Evolutionary conservation across 2,797 vertebrate genomes (phyloP), one percentile per base, ranked within the genome.

Genomic region (Alca torda): DNA sequence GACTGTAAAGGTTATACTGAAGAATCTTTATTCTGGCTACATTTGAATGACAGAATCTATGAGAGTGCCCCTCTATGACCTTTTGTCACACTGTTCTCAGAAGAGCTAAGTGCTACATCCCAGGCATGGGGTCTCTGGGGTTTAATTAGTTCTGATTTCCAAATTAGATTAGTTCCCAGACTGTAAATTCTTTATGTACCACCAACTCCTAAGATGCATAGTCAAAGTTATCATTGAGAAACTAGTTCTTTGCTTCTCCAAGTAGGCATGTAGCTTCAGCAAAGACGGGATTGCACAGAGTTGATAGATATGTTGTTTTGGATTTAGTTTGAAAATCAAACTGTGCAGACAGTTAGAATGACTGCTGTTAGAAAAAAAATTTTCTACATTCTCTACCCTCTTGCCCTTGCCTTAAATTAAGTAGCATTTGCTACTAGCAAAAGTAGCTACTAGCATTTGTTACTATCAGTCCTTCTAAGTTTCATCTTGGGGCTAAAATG

Each of bases 1-100:
- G 3, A 19, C 15, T 54, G 25, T 64, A 48, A 51, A 63, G 56
- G 1, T 77, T 68, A 10, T 16, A 13, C 21, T 57, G n/a, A 64
- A 74, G 45, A 57, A 30, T 60, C 37, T 80, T 68, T 67, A 9
- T 63, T 89, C 20, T 61, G 51, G 9, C 17, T 73, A 9, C 5
- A 7, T 69, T 73, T 65, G 4, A 30, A 3, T 48, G 67, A 31
- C n/a, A 2, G 4, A 60, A 23, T 67, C 17, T 8, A 64, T 33
- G 51, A 67, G 43, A 51, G 28, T 74, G 10, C 4, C 24, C 10
- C 14, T 0, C 0, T 16, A 1, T 35, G 51, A 35, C 54, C 21
- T 74, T 25, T 53, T 72, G 25, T 81, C 26, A 45, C 20, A 4
- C 31, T 64, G 17, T 13, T 57, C 67, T 79, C 30, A 65, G 74